Base-by-base conservation (phyloP, 2,888 invertebrate genomes). In the Xylota sylvarum region DNA sequence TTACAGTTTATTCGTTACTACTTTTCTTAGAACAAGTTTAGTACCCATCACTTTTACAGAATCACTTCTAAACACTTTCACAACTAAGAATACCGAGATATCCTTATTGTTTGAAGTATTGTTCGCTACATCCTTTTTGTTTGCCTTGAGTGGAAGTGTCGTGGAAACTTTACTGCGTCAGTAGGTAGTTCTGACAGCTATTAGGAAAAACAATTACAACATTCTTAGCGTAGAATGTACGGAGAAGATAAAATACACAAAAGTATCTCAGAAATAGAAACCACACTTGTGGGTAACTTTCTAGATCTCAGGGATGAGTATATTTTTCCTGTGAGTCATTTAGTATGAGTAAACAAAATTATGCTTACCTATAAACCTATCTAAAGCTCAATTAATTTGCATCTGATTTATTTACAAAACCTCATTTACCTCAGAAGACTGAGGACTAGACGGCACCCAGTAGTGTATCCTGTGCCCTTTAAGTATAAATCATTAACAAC, bases 401-500 rank as follows among this genome's bases (percentile, higher is more conserved):
- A 35, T 7, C 9, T 35, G 35, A 35, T 35, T 35, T 35, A 35
- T 35, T 35, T 9, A 2, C 9, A 35, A 35, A 35, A 35, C 35
- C 35, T 1, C 32, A 32, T 32, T 32, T 5, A 1, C 32, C 32
- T 35, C 7, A 32, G 7, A 35, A 10, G 9, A 35, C 3, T 35
- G 7, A 35, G 9, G 5, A 23, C 23, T 23, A 23, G 32, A 35
- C 7, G 35, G 35, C 2, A 7, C 10, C 35, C 6, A 4, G 7
- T 1, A 32, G 32, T 32, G 10, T 9, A 5, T 14, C 17, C 27
- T 52, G 12, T 27, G 19, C 14, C 32, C 32, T 56, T 9, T 19
- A n/a, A 35, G 14, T n/a, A 60, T 37, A 14, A 72, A 62, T 62
- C 40, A 52, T 62, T 32, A 43, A 32, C 40, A n/a, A 52, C 30